phyloP scores from a whole-genome alignment of 2,797 vertebrate genomes.

The Gouania willdenowi region DNA sequence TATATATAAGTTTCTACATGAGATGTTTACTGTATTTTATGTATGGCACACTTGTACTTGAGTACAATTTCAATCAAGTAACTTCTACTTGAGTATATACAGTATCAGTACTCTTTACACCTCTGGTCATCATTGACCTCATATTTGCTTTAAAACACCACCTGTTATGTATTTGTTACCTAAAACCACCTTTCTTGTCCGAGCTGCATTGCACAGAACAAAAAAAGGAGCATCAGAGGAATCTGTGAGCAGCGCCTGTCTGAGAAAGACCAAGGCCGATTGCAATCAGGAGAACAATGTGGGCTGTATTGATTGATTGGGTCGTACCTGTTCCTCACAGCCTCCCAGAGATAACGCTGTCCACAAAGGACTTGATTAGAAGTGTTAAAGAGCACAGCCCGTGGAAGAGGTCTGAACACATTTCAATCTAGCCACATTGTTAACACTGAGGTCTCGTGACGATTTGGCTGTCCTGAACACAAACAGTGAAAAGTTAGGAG shows the following conservation, averaged over 20 bases:
- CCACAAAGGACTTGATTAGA: slow-evolving; percentile 45
- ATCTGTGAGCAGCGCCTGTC: slow-evolving; percentile 17
- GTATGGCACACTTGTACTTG: too few species aligned
- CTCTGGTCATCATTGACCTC: too few species aligned
- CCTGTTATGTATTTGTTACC: too few species aligned
- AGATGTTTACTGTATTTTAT: too few species aligned
- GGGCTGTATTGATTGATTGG: slow-evolving; percentile 49
- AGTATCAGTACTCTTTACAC: too few species aligned
- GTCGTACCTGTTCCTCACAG: slow-evolving; percentile 26
- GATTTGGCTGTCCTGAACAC: slow-evolving; percentile 45
- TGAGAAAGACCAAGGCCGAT: slow-evolving; percentile 59
- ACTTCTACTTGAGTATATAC: too few species aligned
- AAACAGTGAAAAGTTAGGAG: slow-evolving; percentile 51
- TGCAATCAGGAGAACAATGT: slow-evolving; percentile 59
- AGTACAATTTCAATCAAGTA: too few species aligned
- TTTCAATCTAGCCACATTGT: slow-evolving; percentile 43
- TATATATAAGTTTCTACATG: too few species aligned
- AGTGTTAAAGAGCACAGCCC: slow-evolving; percentile 12
- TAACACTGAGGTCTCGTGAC: slow-evolving; percentile 45
- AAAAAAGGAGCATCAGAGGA: slow-evolving; percentile 19
- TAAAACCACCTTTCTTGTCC: too few species aligned
- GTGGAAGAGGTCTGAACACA: slow-evolving; percentile 28
- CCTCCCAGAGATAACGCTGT: slow-evolving; percentile 15
- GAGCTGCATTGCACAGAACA: slow-evolving; percentile 21
- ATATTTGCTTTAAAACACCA: too few species aligned